Evolutionary conservation across 2,113 vertebrate genomes (phyloP).

Genomic region (Zonotrichia leucophrys): DNA sequence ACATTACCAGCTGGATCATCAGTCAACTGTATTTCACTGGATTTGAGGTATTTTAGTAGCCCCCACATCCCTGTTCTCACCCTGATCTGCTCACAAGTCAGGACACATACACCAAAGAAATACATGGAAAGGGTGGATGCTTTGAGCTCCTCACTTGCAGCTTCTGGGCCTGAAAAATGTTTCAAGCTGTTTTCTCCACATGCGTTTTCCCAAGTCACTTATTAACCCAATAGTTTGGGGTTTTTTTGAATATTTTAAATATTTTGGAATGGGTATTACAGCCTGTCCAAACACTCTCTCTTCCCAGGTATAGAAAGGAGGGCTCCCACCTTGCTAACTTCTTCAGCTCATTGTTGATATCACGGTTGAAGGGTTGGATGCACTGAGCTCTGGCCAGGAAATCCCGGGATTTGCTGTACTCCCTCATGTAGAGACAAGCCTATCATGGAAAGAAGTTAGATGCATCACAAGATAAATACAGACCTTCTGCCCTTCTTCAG

Average conservation of each 20-base stretch:
- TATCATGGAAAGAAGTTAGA: slow-evolving; percentile 19
- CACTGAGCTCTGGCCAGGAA: slow-evolving; percentile 84
- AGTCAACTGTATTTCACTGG: neutral
- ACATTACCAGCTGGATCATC: neutral
- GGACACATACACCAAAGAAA: neutral
- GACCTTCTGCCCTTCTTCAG: neutral
- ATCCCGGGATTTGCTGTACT: slow-evolving; percentile 82
- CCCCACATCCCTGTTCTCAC: neutral
- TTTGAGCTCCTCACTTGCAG: neutral
- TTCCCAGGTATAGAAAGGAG: neutral
- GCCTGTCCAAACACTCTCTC: neutral
- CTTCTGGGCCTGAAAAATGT: neutral
- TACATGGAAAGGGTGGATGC: neutral
- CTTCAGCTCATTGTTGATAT: slow-evolving; percentile 87
- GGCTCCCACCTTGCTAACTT: slow-evolving; percentile 81
- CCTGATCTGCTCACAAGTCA: neutral
- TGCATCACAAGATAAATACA: neutral
- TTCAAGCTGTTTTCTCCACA: neutral
- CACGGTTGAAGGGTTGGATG: slow-evolving; percentile 82
- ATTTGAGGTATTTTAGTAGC: neutral
- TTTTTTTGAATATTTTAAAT: neutral
- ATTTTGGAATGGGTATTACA: neutral
- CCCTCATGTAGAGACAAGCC: slow-evolving; percentile 84
- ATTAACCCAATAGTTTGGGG: neutral
- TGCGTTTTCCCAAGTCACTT: neutral